Percentiles rank a stretch among this genome's conserved stretches.
These are phyloP conservation scores for Xenopus tropicalis DNA, from an alignment of 2,113 vertebrate genomes.

Conservation along the genomic window UCB_Xtro_10.0 CM004451.2:82389501-82390000, in stretches of 20 bases:
- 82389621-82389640: too few relatives aligned
- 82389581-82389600: too few relatives aligned
- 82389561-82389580: too few relatives aligned
- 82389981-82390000: neutral
- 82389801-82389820: neutral
- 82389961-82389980: neutral
- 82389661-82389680: too few relatives aligned
- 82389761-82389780: neutral
- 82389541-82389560: too few relatives aligned
- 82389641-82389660: too few relatives aligned
- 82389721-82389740: too few relatives aligned
- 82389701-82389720: too few relatives aligned
- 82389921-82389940: neutral
- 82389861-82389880: neutral
- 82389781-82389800: neutral
- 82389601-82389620: too few relatives aligned
- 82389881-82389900: neutral
- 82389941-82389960: neutral
- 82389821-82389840: conserved; percentile 8
- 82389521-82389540: too few relatives aligned
- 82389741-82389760: neutral
- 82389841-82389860: conserved; percentile 10
- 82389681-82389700: too few relatives aligned
- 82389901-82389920: neutral
- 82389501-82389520: too few relatives aligned